These are phyloP conservation scores for Cephalotes varians DNA, from an alignment of 2,888 invertebrate species.

Conservation along the genomic window DNA sequence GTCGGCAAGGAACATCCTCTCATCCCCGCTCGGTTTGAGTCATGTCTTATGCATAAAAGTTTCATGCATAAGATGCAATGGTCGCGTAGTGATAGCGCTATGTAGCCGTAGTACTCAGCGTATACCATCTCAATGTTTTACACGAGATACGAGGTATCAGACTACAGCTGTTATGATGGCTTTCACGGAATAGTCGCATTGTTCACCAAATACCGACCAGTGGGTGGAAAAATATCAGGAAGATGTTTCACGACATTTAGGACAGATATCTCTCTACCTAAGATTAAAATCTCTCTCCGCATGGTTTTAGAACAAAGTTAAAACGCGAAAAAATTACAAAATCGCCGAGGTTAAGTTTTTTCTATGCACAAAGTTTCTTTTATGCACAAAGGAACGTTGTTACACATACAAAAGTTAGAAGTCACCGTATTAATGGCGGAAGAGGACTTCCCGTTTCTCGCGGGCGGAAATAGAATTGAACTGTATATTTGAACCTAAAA, in stretches of 20 bases:
- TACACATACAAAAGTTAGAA: background rate
- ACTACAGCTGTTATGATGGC: background rate
- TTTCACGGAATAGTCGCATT: conserved; percentile 19
- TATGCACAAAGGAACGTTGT: background rate
- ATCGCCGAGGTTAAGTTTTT: background rate
- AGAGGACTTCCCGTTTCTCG: background rate
- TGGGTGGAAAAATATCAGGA: conserved; percentile 6
- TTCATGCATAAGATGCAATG: conserved; percentile 39
- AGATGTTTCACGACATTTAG: conserved; percentile 15
- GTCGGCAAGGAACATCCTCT: conserved; percentile 46
- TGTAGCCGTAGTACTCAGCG: background rate
- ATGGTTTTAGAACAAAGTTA: background rate
- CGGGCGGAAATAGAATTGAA: background rate
- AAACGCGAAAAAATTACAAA: background rate
- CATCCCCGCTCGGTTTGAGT: conserved; percentile 44
- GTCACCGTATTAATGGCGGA: background rate
- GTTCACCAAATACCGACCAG: conserved; percentile 25
- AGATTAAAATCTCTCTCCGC: conserved; percentile 10
- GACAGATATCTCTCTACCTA: background rate
- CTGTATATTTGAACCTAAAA: background rate
- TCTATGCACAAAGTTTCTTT: background rate
- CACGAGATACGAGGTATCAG: background rate
- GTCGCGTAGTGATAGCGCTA: conserved; percentile 4
- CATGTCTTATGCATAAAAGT: conserved; percentile 54
- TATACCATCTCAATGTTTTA: background rate